Conservation (phyloP, 2,888 invertebrate species). For the Neocrepidodera transversa region DNA sequence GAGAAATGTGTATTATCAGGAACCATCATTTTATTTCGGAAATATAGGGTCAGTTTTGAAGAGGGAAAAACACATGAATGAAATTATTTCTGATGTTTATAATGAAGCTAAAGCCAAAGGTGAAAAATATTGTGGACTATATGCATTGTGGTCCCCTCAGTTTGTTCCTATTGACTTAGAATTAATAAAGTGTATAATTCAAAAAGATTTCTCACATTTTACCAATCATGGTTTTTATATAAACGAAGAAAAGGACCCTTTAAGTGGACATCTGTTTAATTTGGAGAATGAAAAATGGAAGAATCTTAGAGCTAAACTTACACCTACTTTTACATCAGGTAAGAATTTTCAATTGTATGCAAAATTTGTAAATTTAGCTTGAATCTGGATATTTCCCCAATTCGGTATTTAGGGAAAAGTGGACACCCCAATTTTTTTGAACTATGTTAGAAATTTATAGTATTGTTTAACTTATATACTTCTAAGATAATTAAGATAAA, state of each 20-base stretch:
- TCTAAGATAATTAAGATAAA: too few relatives aligned
- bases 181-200: constrained; percentile 60
- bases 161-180: constrained; percentile 47
- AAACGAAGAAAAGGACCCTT: constrained; percentile 65
- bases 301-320: constrained; percentile 55
- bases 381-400: too few relatives aligned
- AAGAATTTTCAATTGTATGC: neutral
- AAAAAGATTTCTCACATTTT: constrained; percentile 66
- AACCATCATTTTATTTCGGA: constrained; percentile 51
- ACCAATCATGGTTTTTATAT: constrained; percentile 67
- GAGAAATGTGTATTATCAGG: constrained; percentile 41
- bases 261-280: constrained; percentile 66
- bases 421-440: too few relatives aligned
- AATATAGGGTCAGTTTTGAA: constrained; percentile 39
- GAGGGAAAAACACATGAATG: constrained; percentile 24
- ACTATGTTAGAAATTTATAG: too few relatives aligned
- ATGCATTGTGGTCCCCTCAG: constrained; percentile 55
- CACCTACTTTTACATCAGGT: constrained; percentile 70
- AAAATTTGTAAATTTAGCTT: neutral
- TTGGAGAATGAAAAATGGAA: constrained; percentile 67
- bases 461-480: too few relatives aligned
- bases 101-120: constrained; percentile 30
- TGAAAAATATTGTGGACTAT: constrained; percentile 45
- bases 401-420: too few relatives aligned
- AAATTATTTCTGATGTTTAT: constrained; percentile 32